These are phyloP conservation scores for Theretra japonica DNA, from an alignment of 2,888 invertebrate species.

Conservation along the genomic window DNA sequence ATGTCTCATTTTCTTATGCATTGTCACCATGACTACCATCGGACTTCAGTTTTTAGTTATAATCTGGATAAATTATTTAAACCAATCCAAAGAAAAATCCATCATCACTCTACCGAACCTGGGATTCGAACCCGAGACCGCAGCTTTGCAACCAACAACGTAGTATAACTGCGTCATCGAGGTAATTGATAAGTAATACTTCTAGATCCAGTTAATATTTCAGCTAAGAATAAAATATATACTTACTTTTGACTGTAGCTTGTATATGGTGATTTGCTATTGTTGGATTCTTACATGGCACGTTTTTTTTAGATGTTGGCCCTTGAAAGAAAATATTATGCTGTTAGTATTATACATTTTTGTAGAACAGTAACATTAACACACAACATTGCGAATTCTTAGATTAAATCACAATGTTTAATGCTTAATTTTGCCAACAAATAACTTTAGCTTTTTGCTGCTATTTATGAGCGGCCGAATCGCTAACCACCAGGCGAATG, in stretches of 20 bases:
- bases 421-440: not conserved
- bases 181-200: not conserved
- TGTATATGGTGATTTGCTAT: not conserved
- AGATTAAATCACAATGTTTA: not conserved
- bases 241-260: not conserved
- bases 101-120: no score
- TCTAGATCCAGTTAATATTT: not conserved
- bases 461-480: no score
- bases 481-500: not conserved
- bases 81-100: no score
- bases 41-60: no score
- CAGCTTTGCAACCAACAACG: no score
- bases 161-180: no score
- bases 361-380: no score
- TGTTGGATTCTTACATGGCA: not conserved
- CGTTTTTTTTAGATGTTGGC: not conserved
- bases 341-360: not conserved
- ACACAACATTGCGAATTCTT: not conserved
- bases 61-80: no score
- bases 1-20: no score
- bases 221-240: not conserved
- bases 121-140: no score
- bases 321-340: not conserved
- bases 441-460: not conserved
- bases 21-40: no score